Evolutionary conservation across 2,888 invertebrate species (phyloP), one percentile per base, ranked within the genome.

Genomic region (Sturmia bella): DNA sequence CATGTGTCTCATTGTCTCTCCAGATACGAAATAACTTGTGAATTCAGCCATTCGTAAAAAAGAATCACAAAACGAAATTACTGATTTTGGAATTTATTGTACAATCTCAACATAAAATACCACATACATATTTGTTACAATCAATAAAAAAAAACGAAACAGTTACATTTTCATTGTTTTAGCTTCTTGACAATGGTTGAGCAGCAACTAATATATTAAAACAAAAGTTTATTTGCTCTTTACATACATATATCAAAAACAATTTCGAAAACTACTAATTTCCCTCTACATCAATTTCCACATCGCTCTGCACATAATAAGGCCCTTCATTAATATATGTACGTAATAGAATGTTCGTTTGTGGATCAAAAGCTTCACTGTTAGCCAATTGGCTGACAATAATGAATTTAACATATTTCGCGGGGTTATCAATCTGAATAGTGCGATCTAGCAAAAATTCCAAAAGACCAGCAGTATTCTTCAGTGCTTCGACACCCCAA

Each of bases 401-500:
- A 84, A 94, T 93, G 89, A 93, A 97, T 88, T 97, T 98, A 61
- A 94, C 93, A 61, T 85, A 88, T 73, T 89, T 88, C 1, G 89
- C 87, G 21, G 90, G 88, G 87, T 96, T 96, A 56, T 93, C 92
- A 5, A 93, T 92, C 87, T 96, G 95, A 0, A 93, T 91, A 66
- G 92, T 92, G 48, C 97, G 92, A 88, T 97, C 95, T 41, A 98
- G 89, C 7, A 98, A 91, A 88, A 94, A 97, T 89, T 97, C 97
- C 13, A 95, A 88, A 79, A 89, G 92, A 91, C 96, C 95, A 85
- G 96, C 95, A 76, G 93, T 93, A 84, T 92, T 91, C 84, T 93
- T 94, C 41, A 97, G 93, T 68, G 94, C 92, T 84, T 94, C 93
- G 88, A 96, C 94, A 19, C 97, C 97, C 97, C 97, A 98, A 1